Conservation (phyloP, 1,140 invertebrate species). For the Drosophila teissieri region DNA sequence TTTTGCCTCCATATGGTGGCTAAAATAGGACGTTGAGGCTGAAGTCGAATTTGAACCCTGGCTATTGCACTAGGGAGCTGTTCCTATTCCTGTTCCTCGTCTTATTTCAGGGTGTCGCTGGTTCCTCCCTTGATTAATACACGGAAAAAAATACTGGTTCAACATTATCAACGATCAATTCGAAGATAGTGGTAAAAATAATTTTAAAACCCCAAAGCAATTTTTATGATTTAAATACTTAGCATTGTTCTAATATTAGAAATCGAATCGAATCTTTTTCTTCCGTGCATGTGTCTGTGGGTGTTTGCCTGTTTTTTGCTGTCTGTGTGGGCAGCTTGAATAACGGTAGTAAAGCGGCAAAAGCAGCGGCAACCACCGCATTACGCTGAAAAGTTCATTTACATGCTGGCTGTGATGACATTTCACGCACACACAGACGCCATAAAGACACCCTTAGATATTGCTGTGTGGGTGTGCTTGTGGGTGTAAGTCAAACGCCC, state of each 20-base stretch:
- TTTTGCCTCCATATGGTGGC: constrained; percentile 57
- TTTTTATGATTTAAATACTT: neutral
- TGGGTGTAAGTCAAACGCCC: constrained; percentile 68
- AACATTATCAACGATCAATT: neutral
- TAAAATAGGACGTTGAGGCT: constrained; percentile 23
- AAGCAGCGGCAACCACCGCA: constrained; percentile 57
- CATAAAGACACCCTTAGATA: constrained; percentile 42
- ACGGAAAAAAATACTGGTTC: neutral
- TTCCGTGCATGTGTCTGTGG: constrained; percentile 8
- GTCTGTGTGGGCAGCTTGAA: constrained; percentile 46
- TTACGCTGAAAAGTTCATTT: constrained; percentile 81
- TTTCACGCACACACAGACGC: constrained; percentile 60
- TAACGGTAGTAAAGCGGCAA: constrained; percentile 34
- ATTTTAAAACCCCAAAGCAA: neutral
- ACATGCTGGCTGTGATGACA: constrained; percentile 80
- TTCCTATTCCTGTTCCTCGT: constrained; percentile 15
- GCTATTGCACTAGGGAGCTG: constrained; percentile 48
- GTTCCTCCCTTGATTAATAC: constrained; percentile 11
- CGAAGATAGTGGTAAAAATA: neutral
- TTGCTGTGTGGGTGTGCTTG: constrained; percentile 19
- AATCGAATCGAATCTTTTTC: constrained; percentile 1
- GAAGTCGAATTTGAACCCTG: constrained; percentile 31
- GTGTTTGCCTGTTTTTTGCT: constrained; percentile 23
- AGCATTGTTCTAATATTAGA: neutral
- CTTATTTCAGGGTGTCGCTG: constrained; percentile 46